Percentiles rank a stretch among this genome's conserved stretches.
Evolutionary conservation across 2,113 vertebrate species (phyloP).

Genomic region (Galeopterus variegatus): DNA sequence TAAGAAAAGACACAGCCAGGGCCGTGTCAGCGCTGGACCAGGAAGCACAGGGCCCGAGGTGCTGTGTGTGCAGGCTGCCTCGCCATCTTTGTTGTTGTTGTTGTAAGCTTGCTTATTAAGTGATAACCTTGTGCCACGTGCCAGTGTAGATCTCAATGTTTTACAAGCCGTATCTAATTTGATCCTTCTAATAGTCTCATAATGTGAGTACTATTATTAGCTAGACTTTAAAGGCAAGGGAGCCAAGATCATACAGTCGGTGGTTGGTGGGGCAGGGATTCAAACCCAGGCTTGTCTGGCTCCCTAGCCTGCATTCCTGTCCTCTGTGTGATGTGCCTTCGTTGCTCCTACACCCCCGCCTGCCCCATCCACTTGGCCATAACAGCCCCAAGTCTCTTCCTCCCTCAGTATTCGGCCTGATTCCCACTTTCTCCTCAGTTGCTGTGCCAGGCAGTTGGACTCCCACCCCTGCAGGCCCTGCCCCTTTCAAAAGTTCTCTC

Average conservation of each 20-base stretch:
- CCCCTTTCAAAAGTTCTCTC: conserved; percentile 58
- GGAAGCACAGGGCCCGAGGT: neutral
- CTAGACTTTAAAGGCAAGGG: conserved; percentile 44
- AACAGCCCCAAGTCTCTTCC: neutral
- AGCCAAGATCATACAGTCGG: neutral
- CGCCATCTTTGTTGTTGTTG: neutral
- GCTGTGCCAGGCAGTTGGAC: neutral
- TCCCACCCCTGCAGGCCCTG: neutral
- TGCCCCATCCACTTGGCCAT: neutral
- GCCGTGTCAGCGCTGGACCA: neutral
- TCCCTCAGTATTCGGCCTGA: neutral
- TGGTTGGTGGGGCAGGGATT: neutral
- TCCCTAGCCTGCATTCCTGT: neutral
- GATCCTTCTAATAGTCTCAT: conserved; percentile 59
- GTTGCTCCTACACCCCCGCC: neutral
- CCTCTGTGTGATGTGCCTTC: neutral
- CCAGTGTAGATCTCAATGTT: conserved; percentile 48
- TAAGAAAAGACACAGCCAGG: neutral
- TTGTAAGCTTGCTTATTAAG: conserved; percentile 55
- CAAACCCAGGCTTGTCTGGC: neutral
- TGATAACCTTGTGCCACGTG: conserved; percentile 6
- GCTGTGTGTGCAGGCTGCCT: neutral
- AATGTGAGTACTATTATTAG: conserved; percentile 19
- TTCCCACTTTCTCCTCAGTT: neutral
- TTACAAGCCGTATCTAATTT: conserved; percentile 72